These are phyloP conservation scores for Dicrostonyx torquatus DNA, from an alignment of 2,797 vertebrate species.

Conservation along the genomic window DNA sequence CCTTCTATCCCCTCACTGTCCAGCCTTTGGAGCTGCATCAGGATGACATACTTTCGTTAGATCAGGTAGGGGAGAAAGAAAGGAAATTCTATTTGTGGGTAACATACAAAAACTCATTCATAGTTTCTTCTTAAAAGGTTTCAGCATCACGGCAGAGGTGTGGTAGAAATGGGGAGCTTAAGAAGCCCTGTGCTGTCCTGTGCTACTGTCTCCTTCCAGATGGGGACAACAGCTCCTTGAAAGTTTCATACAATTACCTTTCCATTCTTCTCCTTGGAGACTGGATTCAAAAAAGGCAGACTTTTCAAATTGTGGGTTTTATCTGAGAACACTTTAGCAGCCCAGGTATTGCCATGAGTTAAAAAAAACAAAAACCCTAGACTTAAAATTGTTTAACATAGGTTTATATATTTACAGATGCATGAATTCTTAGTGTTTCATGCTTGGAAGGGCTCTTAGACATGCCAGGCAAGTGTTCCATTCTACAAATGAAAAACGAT, in stretches of 20 bases:
- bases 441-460: neutral
- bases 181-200: neutral
- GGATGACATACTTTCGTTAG: conserved; percentile 75
- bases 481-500: conserved; percentile 26
- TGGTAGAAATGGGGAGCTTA: conserved; percentile 48
- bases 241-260: conserved; percentile 52
- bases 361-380: neutral
- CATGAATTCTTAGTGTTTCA: conserved; percentile 22
- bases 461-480: neutral
- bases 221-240: conserved; percentile 14
- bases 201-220: neutral
- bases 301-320: conserved; percentile 46
- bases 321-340: conserved; percentile 63
- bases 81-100: conserved; percentile 45
- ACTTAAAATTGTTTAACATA: conserved; percentile 45
- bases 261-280: conserved; percentile 48
- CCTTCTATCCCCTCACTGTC: neutral
- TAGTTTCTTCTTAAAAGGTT: neutral
- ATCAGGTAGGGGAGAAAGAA: conserved; percentile 74
- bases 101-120: conserved; percentile 49
- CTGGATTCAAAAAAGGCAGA: conserved; percentile 52
- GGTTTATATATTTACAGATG: conserved; percentile 44
- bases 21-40: conserved; percentile 17
- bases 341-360: conserved; percentile 56
- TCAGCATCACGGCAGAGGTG: conserved; percentile 23